phyloP scores from a whole-genome alignment of 2,113 vertebrate genomes.

The Corapipo altera region DNA sequence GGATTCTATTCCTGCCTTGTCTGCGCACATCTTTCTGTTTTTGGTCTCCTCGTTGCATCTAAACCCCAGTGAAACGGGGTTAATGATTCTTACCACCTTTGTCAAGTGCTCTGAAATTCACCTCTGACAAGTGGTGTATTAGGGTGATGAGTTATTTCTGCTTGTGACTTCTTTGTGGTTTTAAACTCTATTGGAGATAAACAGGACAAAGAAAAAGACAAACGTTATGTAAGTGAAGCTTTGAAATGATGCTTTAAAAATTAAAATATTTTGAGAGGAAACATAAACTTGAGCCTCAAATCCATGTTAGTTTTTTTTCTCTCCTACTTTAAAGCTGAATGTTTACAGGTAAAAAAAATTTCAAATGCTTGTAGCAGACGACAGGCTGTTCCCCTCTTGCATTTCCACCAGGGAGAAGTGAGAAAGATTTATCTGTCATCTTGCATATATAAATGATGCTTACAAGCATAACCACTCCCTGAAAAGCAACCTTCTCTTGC shows the following conservation, averaged over 20 bases:
- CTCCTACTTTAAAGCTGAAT: not conserved
- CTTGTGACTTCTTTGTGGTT: not conserved
- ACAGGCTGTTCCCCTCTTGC: not conserved
- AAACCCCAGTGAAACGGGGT: not conserved
- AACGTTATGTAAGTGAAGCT: not conserved
- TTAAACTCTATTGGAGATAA: not conserved
- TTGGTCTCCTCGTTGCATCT: not conserved
- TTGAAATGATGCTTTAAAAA: not conserved
- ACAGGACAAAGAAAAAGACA: not conserved
- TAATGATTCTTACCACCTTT: not conserved
- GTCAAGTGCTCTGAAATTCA: not conserved
- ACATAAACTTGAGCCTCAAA: not conserved
- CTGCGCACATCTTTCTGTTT: accelerated
- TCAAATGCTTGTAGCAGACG: not conserved
- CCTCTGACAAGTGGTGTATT: not conserved
- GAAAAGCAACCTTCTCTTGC: not conserved
- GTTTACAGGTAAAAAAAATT: not conserved
- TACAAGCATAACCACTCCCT: not conserved
- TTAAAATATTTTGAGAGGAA: not conserved
- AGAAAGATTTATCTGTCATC: not conserved
- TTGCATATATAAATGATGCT: not conserved
- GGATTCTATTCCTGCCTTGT: not conserved
- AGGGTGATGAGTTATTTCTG: not conserved
- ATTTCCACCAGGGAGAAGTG: not conserved
- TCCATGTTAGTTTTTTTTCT: not conserved